Base-by-base conservation (phyloP, 2,888 invertebrate species). In the Tenthredo mesomela region DNA sequence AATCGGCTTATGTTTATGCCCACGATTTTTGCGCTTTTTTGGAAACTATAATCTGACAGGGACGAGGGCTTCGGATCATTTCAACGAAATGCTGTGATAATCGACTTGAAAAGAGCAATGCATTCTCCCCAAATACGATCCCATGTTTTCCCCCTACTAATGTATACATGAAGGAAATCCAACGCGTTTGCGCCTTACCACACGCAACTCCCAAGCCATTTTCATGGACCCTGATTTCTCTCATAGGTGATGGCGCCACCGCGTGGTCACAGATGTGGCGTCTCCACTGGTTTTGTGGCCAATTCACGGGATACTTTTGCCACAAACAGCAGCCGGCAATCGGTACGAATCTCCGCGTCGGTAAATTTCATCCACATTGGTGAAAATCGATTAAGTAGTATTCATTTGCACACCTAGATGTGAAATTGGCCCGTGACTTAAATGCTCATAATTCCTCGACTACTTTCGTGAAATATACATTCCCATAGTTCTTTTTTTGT, bases 1-100 rank as follows among this genome's bases (percentile, higher is more conserved):
- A 93, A 93, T 91, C 92, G 88, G 93, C 90, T 93, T 93, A 93
- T 88, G 90, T 87, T 91, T 89, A 90, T 89, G 89, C 87, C 21
- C 7, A 86, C 88, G 88, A 92, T 91, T 92, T 92, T 92, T 92
- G 93, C 92, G 90, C 92, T 92, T 93, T 93, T 93, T 92, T 84
- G 88, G 89, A 89, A 87, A 87, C 88, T 86, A 84, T 91, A 90
- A 91, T 90, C 90, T 86, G 90, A 90, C 89, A 89, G 91, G 87
- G 89, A 88, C 88, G 86, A 87, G 89, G 86, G 89, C 89, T 88
- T 87, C 84, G 87, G 88, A 89, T 91, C 90, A 91, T 92, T 91
- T 91, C 86, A 75, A 85, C 85, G 86, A 87, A 90, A 90, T 89
- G 87, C 88, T 87, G 88, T 87, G 89, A 90, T 90, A 91, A 91